phyloP scores from a whole-genome alignment of 2,888 invertebrate genomes.

The Xylota sylvarum region DNA sequence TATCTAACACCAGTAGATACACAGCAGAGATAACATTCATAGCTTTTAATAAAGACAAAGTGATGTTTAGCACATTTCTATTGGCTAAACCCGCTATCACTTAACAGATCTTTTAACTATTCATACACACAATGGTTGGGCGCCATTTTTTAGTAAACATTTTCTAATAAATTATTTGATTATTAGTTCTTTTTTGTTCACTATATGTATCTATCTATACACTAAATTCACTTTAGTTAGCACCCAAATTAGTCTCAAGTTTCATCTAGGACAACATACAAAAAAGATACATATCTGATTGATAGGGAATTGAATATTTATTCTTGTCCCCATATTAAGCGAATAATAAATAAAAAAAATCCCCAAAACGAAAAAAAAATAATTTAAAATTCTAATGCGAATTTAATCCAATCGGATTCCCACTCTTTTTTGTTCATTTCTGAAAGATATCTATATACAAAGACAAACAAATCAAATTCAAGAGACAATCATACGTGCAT shows the following conservation, averaged over 20 bases:
- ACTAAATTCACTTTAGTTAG: slow-evolving; percentile 42
- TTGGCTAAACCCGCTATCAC: slow-evolving; percentile 31
- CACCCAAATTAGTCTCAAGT: slow-evolving; percentile 62
- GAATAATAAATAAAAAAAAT: slow-evolving; percentile 52
- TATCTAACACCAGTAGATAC: slow-evolving; percentile 28
- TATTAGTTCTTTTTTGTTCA: slow-evolving; percentile 16
- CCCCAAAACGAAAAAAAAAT: slow-evolving; percentile 2
- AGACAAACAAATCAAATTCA: slow-evolving; percentile 48
- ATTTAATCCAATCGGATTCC: slow-evolving; percentile 68
- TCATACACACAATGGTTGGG: slow-evolving; percentile 30
- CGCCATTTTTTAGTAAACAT: slow-evolving; percentile 55
- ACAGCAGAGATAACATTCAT: not conserved
- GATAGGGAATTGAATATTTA: slow-evolving; percentile 51
- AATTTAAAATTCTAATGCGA: slow-evolving; percentile 69
- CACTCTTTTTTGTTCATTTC: slow-evolving; percentile 15
- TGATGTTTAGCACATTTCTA: slow-evolving; percentile 47
- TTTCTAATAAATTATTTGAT: slow-evolving; percentile 45
- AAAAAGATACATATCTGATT: slow-evolving; percentile 46
- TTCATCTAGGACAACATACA: slow-evolving; percentile 44
- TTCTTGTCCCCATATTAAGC: slow-evolving; percentile 48
- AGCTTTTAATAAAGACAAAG: slow-evolving; percentile 18
- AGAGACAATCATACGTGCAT: slow-evolving; percentile 24
- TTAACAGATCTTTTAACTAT: slow-evolving; percentile 24
- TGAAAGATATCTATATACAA: slow-evolving; percentile 39
- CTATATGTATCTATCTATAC: slow-evolving; percentile 40